These are phyloP conservation scores for Babylonia areolata DNA, from an alignment of 1,140 invertebrate genomes.

Conservation along the genomic window DNA sequence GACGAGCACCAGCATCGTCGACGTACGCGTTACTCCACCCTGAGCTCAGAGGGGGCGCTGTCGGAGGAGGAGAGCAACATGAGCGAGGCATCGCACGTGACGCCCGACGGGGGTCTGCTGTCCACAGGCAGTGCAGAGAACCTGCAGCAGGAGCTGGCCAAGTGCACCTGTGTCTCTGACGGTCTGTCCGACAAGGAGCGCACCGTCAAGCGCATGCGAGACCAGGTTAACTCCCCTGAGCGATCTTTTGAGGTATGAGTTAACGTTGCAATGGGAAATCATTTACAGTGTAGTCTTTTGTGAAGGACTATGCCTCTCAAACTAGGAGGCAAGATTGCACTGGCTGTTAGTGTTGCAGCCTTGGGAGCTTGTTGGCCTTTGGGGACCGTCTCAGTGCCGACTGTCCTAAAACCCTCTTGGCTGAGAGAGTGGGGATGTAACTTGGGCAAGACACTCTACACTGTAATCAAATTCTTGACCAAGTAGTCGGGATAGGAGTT, in stretches of 20 bases:
- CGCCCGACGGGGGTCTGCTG: slow-evolving; percentile 83
- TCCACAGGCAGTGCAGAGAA: slow-evolving; percentile 87
- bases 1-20: slow-evolving; percentile 76
- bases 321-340: too few relatives aligned
- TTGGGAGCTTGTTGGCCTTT: too few relatives aligned
- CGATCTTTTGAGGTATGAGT: slow-evolving; percentile 63
- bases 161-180: slow-evolving; percentile 65
- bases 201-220: slow-evolving; percentile 65
- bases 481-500: too few relatives aligned
- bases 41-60: slow-evolving; percentile 75
- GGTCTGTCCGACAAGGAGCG: slow-evolving; percentile 73
- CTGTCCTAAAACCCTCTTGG: too few relatives aligned
- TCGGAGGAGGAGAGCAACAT: slow-evolving; percentile 81
- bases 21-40: slow-evolving; percentile 56
- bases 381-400: too few relatives aligned
- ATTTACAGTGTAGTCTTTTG: too few relatives aligned
- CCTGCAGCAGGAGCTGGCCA: slow-evolving; percentile 78
- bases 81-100: slow-evolving; percentile 82
- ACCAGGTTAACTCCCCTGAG: slow-evolving; percentile 69
- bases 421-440: too few relatives aligned
- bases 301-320: too few relatives aligned
- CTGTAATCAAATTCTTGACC: too few relatives aligned
- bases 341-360: too few relatives aligned
- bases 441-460: too few relatives aligned
- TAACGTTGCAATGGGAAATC: too few relatives aligned